Evolutionary conservation across 1,140 invertebrate species (phyloP), one percentile per base, ranked within the genome.

Genomic region (Drosophila leontia): DNA sequence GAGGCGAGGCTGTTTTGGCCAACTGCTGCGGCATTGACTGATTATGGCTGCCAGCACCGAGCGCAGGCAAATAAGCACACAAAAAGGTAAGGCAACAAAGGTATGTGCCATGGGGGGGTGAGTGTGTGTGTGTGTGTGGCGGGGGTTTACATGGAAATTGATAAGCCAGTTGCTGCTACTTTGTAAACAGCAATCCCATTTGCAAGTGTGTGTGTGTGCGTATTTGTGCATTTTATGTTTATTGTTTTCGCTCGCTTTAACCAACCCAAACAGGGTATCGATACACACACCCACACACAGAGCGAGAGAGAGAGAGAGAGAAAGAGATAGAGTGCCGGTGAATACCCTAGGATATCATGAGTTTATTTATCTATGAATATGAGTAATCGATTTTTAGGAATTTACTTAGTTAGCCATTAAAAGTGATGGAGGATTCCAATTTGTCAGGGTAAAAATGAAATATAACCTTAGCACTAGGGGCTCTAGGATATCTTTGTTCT

Each of bases 161-260:
- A 87, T 87, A 88, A 88, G 80, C 80, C 84, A 80, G 76, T 82
- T 75, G 62, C 58, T 61, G 58, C 60, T 65, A 79, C 76, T 79
- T 72, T 79, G 60, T 80, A 79, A 64, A 78, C 75, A 72, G 12
- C 35, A 50, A 23, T 44, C 15, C 34, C 17, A 39, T 39, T 47
- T 23, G 59, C 34, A n/a, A 50, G 39, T 51, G 35, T 9, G 53
- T 11, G 39, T 35, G 48, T 75, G 61, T 51, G 41, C 56, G 70
- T 83, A 51, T 78, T 70, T 85, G 74, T 78, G 68, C 55, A 87
- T 82, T 82, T 86, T 78, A 90, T 65, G 85, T 80, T 90, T 87
- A 84, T 87, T 87, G 77, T 88, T 88, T 87, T 84, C 67, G 26
- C 61, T 45, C 72, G 57, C 71, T 75, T 65, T 48, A 63, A 42